A percentile compares a stretch with the other conserved stretches of the same genome.
Conservation (phyloP, 2,888 invertebrate genomes). For the Pyrrhia umbra region DNA sequence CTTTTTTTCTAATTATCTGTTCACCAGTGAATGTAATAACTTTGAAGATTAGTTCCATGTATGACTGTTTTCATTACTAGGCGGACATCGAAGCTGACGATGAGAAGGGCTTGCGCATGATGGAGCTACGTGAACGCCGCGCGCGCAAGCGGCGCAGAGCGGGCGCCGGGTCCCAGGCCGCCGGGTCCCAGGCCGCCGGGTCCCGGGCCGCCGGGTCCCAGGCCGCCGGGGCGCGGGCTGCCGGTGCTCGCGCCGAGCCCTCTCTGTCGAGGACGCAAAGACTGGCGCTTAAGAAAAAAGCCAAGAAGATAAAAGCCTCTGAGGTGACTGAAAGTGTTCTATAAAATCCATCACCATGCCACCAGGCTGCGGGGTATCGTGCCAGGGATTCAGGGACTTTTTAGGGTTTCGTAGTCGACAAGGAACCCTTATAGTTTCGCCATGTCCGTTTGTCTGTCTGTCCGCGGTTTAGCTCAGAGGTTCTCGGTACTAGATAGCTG, state of each 20-base stretch:
- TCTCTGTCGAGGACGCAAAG: conserved; percentile 89
- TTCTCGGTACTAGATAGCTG: no score
- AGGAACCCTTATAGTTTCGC: no score
- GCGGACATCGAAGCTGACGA: conserved; percentile 77
- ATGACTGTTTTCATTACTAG: no score
- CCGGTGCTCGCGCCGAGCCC: conserved; percentile 66
- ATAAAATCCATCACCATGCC: no score
- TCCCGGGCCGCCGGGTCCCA: conserved; percentile 74
- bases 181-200: conserved; percentile 77
- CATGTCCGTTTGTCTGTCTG: no score
- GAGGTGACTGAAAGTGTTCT: conserved; percentile 70
- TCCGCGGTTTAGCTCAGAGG: no score
- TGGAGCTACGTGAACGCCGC: conserved; percentile 74
- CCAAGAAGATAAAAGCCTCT: conserved; percentile 81
- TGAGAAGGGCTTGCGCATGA: conserved; percentile 76
- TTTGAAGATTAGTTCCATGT: no score
- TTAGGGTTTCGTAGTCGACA: no score
- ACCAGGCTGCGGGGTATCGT: no score
- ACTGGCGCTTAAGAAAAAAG: conserved; percentile 85
- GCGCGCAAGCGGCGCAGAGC: conserved; percentile 68
- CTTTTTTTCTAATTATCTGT: no score
- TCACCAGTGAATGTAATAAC: no score
- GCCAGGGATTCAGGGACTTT: no score
- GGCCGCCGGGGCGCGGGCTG: conserved; percentile 48
- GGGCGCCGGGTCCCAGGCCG: conserved; percentile 6